A percentile compares a stretch with the other conserved stretches of the same genome.
phyloP scores from a whole-genome alignment of 1,140 invertebrate genomes.

The Galleria mellonella region DNA sequence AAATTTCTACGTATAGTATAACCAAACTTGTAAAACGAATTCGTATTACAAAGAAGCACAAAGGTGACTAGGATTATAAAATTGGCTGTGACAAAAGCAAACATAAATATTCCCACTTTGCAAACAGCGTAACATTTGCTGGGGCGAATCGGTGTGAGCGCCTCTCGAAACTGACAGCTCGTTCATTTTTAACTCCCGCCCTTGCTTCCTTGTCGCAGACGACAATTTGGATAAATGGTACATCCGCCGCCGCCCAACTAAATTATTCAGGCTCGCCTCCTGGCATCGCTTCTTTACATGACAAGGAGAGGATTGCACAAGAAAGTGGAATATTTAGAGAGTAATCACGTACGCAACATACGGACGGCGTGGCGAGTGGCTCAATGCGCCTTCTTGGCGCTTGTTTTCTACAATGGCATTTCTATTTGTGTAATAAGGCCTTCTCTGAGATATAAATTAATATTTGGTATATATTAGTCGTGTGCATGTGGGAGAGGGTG shows the following conservation, averaged over 20 bases:
- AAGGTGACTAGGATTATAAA: too few relatives aligned
- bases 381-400: slow-evolving; percentile 14
- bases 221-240: slow-evolving; percentile 67
- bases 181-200: slow-evolving; percentile 55
- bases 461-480: too few relatives aligned
- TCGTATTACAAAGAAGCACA: too few relatives aligned
- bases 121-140: slow-evolving; percentile 24
- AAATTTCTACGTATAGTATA: too few relatives aligned
- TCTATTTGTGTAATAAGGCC: slow-evolving; percentile 28
- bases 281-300: slow-evolving; percentile 45
- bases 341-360: slow-evolving; percentile 55
- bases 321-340: slow-evolving; percentile 65
- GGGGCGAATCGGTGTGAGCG: slow-evolving; percentile 28
- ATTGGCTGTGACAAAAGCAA: slow-evolving; percentile 8
- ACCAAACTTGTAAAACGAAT: too few relatives aligned
- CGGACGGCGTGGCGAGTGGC: slow-evolving; percentile 20
- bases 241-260: slow-evolving; percentile 41
- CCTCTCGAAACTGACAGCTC: slow-evolving; percentile 37
- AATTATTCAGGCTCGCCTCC: slow-evolving; percentile 55
- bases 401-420: slow-evolving; percentile 28
- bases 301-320: slow-evolving; percentile 56
- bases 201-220: slow-evolving; percentile 28
- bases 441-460: slow-evolving; percentile 7
- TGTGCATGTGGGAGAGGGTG: slow-evolving; percentile 1
- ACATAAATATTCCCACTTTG: slow-evolving; percentile 18